Evolutionary conservation across 2,888 invertebrate species (phyloP).

Genomic region (Keiferia lycopersicella): DNA sequence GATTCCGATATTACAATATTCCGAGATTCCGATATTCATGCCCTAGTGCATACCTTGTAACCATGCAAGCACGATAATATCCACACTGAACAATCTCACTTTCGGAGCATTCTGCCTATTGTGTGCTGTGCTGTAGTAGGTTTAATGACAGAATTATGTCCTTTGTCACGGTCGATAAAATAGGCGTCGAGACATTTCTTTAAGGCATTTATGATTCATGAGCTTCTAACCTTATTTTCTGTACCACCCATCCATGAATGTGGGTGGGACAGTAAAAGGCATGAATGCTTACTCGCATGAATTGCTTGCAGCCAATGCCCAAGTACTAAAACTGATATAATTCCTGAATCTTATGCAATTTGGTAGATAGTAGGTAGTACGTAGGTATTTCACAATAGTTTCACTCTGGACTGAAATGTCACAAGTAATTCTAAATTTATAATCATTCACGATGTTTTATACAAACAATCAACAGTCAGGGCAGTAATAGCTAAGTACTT

Average conservation of each 20-base stretch:
- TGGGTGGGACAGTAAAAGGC: background rate
- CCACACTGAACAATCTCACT: background rate
- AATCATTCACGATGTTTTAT: background rate
- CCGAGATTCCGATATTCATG: too few relatives aligned
- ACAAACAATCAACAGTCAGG: background rate
- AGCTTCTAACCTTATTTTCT: background rate
- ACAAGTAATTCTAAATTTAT: background rate
- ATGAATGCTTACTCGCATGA: background rate
- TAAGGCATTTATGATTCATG: background rate
- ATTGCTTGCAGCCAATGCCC: too few relatives aligned
- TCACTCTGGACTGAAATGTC: background rate
- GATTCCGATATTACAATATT: too few relatives aligned
- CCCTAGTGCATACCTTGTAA: background rate
- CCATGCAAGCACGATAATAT: background rate
- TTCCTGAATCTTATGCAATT: background rate
- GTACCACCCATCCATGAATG: background rate
- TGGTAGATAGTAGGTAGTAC: background rate
- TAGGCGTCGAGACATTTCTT: background rate
- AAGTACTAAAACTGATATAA: background rate
- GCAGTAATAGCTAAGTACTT: background rate
- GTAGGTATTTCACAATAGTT: constrained; percentile 4
- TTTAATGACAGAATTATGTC: background rate
- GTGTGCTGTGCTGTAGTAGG: too few relatives aligned
- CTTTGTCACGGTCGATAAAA: constrained; percentile 5
- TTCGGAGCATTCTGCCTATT: background rate